phyloP scores from a whole-genome alignment of 2,888 invertebrate genomes.

The Thera obeliscata region DNA sequence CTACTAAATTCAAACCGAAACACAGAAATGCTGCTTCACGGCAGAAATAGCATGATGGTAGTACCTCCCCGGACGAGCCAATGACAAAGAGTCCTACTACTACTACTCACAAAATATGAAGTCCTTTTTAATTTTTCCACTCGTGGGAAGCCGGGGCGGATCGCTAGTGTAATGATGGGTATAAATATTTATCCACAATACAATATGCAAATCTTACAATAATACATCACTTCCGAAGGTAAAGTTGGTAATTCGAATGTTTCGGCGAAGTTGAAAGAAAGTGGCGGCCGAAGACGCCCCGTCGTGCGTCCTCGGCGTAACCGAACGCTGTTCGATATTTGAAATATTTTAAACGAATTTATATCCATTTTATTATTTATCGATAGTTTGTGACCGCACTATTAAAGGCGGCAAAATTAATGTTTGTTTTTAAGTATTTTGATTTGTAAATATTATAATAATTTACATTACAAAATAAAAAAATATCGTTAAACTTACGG shows the following conservation, averaged over 20 bases:
- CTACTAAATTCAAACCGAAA: no score
- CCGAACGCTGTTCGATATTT: constrained; percentile 54
- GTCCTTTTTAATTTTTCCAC: no score
- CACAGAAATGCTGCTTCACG: no score
- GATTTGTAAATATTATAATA: not conserved
- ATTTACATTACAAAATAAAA: not conserved
- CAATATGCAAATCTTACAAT: constrained; percentile 51
- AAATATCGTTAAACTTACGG: not conserved
- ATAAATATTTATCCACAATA: constrained; percentile 39
- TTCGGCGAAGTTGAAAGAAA: constrained; percentile 76
- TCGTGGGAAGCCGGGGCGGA: no score
- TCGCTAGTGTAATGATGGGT: not conserved
- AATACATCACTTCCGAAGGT: constrained; percentile 49
- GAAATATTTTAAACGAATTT: constrained; percentile 55
- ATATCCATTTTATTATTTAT: constrained; percentile 46
- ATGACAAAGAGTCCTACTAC: no score
- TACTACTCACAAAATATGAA: no score
- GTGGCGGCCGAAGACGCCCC: constrained; percentile 68
- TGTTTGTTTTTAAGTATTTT: constrained; percentile 25
- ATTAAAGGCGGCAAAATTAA: constrained; percentile 19
- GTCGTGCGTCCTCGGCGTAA: constrained; percentile 65
- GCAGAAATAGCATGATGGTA: no score
- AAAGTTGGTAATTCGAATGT: constrained; percentile 36
- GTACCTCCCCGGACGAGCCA: no score
- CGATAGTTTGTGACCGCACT: constrained; percentile 29